Conservation (phyloP, 2,113 vertebrate species). For the Apodemus speciosus region DNA sequence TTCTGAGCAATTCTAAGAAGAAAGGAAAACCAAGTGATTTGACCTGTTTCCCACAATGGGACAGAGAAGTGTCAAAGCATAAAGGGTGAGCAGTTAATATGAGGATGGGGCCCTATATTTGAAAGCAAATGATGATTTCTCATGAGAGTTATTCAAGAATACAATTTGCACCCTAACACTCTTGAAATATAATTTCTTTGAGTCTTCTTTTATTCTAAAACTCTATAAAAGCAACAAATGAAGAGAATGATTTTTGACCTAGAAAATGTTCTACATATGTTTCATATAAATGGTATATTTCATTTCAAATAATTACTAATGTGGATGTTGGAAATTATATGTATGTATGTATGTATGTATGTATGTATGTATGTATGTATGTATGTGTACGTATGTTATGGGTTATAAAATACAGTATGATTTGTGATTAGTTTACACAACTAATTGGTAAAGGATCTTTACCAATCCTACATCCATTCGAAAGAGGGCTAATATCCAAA, state of each 20-base stretch:
- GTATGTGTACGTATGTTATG: too few relatives aligned
- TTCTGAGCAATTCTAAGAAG: slow-evolving; percentile 50
- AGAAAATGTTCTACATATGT: not conserved
- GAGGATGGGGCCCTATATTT: not conserved
- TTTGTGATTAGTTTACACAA: not conserved
- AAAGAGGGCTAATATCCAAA: too few relatives aligned
- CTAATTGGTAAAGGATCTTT: too few relatives aligned
- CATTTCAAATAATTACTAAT: not conserved
- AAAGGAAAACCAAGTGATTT: slow-evolving; percentile 40
- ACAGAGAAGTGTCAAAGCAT: not conserved
- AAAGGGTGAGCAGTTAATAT: not conserved
- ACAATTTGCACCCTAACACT: not conserved
- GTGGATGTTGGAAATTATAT: not conserved
- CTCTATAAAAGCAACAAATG: not conserved
- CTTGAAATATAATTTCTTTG: not conserved
- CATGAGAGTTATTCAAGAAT: slow-evolving; percentile 4
- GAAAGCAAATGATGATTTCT: not conserved
- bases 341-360: too few relatives aligned
- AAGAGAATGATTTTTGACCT: not conserved
- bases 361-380: too few relatives aligned
- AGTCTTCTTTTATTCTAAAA: not conserved
- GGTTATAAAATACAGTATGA: not conserved
- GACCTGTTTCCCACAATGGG: not conserved
- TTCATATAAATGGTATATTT: not conserved
- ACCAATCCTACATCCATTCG: too few relatives aligned